Evolutionary conservation across 2,797 vertebrate genomes (phyloP).

Genomic region (Bovichtus diacanthus): DNA sequence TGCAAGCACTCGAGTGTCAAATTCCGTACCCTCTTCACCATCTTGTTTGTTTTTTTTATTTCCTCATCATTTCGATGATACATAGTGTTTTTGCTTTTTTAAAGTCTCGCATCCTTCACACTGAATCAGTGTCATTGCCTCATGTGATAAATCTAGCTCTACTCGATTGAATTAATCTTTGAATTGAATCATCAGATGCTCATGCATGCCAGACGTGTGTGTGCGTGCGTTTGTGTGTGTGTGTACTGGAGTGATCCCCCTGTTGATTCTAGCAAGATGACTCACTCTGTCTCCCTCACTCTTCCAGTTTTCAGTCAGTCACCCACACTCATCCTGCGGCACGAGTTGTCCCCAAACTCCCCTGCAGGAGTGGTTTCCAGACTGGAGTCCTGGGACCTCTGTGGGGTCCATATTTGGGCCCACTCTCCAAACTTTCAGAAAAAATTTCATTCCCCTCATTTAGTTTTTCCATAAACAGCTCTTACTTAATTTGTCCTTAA

Average conservation of each 20-base stretch:
- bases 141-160: slow-evolving; percentile 43
- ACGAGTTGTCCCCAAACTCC: slow-evolving; percentile 28
- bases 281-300: slow-evolving; percentile 59
- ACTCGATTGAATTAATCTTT: slow-evolving; percentile 50
- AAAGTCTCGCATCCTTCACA: slow-evolving; percentile 41
- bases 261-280: slow-evolving; percentile 66
- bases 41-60: slow-evolving; percentile 28
- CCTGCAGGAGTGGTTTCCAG: background rate
- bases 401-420: background rate
- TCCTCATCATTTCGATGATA: slow-evolving; percentile 39
- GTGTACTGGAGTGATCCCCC: slow-evolving; percentile 35
- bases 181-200: slow-evolving; percentile 63
- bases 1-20: slow-evolving; percentile 40
- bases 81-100: background rate
- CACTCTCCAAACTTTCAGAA: background rate
- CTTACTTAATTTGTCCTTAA: background rate
- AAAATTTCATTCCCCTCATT: background rate
- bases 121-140: slow-evolving; percentile 42
- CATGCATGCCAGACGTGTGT: slow-evolving; percentile 24
- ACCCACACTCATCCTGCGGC: slow-evolving; percentile 45
- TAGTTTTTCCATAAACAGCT: background rate
- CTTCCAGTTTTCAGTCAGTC: slow-evolving; percentile 42
- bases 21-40: slow-evolving; percentile 23
- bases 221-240: background rate
- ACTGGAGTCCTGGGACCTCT: slow-evolving; percentile 13